Evolutionary conservation across 2,113 vertebrate species (phyloP), one percentile per base, ranked within the genome.

Genomic region (Prunella fulvescens): DNA sequence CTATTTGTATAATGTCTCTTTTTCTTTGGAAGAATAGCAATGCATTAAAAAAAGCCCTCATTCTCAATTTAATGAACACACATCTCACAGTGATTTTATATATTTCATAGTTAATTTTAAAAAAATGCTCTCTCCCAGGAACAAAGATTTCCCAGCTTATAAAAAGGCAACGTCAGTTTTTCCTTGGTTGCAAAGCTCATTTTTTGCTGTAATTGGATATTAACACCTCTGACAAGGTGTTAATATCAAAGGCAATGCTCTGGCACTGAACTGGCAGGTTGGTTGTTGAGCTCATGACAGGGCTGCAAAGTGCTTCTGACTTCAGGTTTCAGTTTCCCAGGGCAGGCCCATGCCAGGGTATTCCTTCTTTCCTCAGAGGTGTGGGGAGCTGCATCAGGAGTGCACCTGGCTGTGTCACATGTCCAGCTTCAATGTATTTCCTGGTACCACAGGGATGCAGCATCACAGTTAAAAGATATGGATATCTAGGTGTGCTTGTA

Each of bases 301-400:
- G 47, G 35, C 39, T 89, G 86, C 48, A 77, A 78, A 5, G 11
- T 66, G n/a, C 78, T 78, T 54, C 86, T 90, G 86, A 82, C 50
- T 94, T 76, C 58, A 86, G 88, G 94, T 96, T 91, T 97, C 94
- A 96, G 25, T 94, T 97, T 95, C 62, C 69, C 6, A 0, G 62
- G 71, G 61, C 61, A 88, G 61, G 53, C 64, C 65, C 47, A 86
- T 92, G 94, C 88, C 93, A 94, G 70, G 39, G 37, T 64, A 65
- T 92, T 95, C 77, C 73, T 53, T 88, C 54, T 90, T 92, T 91
- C 86, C 87, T 87, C 33, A 5, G 64, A 64, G 76, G 45, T 88
- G 74, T 56, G 78, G 50, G 64, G 35, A 92, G 72, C 62, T 66
- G 54, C 62, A 83, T 70, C 28, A 45, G 78, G 76, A 62, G 67